Evolutionary conservation across 1,140 invertebrate species (phyloP).

Genomic region (Neuroterus valhalla): DNA sequence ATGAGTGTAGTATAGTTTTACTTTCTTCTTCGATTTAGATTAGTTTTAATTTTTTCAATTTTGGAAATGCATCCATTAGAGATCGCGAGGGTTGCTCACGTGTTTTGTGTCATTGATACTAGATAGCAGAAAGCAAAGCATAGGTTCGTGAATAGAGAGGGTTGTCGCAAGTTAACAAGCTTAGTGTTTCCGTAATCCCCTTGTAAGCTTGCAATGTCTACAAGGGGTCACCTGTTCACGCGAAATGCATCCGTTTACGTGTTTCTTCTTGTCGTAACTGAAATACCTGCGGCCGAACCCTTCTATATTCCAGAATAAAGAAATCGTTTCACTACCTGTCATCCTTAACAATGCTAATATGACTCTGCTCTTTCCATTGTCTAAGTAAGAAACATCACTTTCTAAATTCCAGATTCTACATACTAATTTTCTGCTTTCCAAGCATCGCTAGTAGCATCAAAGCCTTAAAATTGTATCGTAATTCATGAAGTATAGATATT

Average conservation of each 20-base stretch:
- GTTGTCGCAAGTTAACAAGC: conserved; percentile 75
- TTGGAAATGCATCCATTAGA: neutral
- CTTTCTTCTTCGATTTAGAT: too few species aligned
- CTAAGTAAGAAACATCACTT: neutral
- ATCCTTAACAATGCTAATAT: neutral
- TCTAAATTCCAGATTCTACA: too few species aligned
- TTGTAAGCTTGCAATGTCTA: conserved; percentile 76
- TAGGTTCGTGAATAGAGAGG: conserved; percentile 45
- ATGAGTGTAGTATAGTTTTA: too few species aligned
- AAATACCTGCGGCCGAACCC: conserved; percentile 21
- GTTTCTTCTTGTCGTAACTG: conserved; percentile 46
- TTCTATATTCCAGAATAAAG: conserved; percentile 20
- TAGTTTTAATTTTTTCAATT: neutral
- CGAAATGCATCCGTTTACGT: conserved; percentile 73
- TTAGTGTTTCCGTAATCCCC: conserved; percentile 72
- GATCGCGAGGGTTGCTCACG: conserved; percentile 1
- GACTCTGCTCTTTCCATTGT: conserved; percentile 12
- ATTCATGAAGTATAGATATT: too few species aligned
- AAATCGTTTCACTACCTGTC: conserved; percentile 13
- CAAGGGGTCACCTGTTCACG: conserved; percentile 75
- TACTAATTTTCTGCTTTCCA: neutral
- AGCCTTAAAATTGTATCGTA: too few species aligned
- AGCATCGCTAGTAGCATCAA: too few species aligned
- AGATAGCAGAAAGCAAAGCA: conserved; percentile 29
- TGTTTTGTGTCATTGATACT: conserved; percentile 13